Percentiles rank a stretch among this genome's conserved stretches.
Evolutionary conservation across 2,797 vertebrate genomes (phyloP).

Genomic region (Arrhamphus sclerolepis): DNA sequence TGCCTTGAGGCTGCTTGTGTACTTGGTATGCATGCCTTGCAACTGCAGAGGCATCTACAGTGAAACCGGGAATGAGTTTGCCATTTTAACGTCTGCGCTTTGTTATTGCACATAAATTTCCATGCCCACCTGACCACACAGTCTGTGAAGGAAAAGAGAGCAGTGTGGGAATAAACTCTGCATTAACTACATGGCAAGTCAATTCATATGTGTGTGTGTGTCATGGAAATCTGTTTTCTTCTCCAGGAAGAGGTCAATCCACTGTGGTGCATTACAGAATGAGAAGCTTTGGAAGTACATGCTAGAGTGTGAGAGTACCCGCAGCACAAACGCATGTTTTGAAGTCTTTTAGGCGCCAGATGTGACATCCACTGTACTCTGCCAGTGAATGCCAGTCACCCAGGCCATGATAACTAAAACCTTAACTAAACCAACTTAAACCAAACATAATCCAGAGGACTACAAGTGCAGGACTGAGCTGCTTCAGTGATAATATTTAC

Average conservation of each 20-base stretch:
- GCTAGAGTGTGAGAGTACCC: neutral
- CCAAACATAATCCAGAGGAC: neutral
- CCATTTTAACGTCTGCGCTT: slow-evolving; percentile 27
- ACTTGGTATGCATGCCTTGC: slow-evolving; percentile 19
- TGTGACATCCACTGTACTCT: slow-evolving; percentile 22
- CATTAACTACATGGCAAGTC: slow-evolving; percentile 15
- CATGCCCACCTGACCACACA: slow-evolving; percentile 13
- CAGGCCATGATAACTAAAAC: too few species aligned
- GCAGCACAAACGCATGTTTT: neutral
- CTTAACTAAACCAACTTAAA: too few species aligned
- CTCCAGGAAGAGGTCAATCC: slow-evolving; percentile 25
- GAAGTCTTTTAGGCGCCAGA: slow-evolving; percentile 22
- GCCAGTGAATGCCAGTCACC: too few species aligned
- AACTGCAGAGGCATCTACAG: slow-evolving; percentile 22
- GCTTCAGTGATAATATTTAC: neutral
- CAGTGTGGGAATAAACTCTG: slow-evolving; percentile 32
- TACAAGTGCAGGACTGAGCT: neutral
- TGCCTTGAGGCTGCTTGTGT: slow-evolving; percentile 16
- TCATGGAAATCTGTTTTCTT: slow-evolving; percentile 1
- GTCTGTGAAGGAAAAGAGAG: slow-evolving; percentile 3
- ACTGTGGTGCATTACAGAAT: slow-evolving; percentile 11
- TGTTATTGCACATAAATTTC: slow-evolving; percentile 40
- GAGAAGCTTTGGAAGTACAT: neutral
- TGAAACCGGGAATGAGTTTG: slow-evolving; percentile 38
- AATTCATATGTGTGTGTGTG: slow-evolving; percentile 11